A percentile compares a stretch with the other conserved stretches of the same genome.
Evolutionary conservation across 1,140 invertebrate genomes (phyloP).

Genomic region (Homarus americanus): DNA sequence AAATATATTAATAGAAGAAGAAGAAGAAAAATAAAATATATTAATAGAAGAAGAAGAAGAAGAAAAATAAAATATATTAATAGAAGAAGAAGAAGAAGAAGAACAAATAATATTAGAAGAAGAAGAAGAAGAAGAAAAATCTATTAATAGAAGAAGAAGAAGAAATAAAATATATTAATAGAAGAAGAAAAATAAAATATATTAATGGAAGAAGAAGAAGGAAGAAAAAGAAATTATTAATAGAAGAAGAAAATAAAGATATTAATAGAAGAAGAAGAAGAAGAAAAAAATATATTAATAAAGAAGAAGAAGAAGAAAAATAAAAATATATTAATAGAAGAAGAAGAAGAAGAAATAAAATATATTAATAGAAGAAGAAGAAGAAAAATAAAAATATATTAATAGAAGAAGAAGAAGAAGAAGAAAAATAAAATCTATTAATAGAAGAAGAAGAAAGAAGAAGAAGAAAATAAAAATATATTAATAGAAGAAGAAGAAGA

Average conservation of each 20-base stretch:
- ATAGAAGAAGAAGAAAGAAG: too few relatives aligned
- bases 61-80: background rate
- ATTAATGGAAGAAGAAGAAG: background rate
- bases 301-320: background rate
- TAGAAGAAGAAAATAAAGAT: background rate
- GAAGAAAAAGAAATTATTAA: background rate
- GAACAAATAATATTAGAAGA: background rate
- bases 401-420: too few relatives aligned
- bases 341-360: background rate
- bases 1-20: background rate
- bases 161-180: constrained; percentile 7
- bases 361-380: too few relatives aligned
- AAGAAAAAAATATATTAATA: background rate
- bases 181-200: constrained; percentile 15
- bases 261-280: background rate
- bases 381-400: too few relatives aligned
- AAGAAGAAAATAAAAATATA: too few relatives aligned
- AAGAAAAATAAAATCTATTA: too few relatives aligned
- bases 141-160: background rate
- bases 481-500: too few relatives aligned
- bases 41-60: background rate
- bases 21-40: background rate
- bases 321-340: background rate
- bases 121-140: background rate
- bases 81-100: background rate